Evolutionary conservation across 1,140 invertebrate genomes (phyloP).

Genomic region (Yoshiicerus persimilis): DNA sequence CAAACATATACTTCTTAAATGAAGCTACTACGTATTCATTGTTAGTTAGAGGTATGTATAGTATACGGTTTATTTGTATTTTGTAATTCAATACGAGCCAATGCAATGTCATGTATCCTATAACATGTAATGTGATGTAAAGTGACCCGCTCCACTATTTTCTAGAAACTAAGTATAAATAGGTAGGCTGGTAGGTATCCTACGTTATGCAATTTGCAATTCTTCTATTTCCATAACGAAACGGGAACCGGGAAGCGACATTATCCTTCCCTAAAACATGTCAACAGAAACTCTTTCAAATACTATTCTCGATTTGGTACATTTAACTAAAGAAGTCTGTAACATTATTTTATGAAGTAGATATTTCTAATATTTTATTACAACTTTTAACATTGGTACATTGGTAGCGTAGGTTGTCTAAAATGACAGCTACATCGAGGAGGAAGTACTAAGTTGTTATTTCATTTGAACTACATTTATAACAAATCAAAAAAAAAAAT

Average conservation of each 20-base stretch:
- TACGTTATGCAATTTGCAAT: neutral
- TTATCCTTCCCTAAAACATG: neutral
- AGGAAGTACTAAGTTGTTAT: no score
- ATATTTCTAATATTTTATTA: no score
- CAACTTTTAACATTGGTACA: no score
- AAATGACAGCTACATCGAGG: no score
- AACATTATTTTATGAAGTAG: no score
- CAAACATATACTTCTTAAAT: neutral
- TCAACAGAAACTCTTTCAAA: no score
- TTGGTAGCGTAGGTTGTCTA: no score
- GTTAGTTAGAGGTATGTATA: neutral
- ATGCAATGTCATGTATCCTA: conserved; percentile 13
- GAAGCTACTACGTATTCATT: neutral
- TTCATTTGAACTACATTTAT: no score
- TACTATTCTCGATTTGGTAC: no score
- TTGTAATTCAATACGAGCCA: conserved; percentile 18
- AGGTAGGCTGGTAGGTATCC: neutral
- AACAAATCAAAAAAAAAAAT: no score
- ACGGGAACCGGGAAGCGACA: neutral
- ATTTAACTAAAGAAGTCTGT: no score
- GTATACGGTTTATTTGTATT: neutral
- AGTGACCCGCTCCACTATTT: conserved; percentile 25
- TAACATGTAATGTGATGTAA: conserved; percentile 7
- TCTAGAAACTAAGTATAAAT: neutral
- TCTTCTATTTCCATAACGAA: neutral